A percentile compares a stretch with the other conserved stretches of the same genome.
Conservation (phyloP, 2,113 vertebrate genomes). For the sheep (Ovis aries) region DNA sequence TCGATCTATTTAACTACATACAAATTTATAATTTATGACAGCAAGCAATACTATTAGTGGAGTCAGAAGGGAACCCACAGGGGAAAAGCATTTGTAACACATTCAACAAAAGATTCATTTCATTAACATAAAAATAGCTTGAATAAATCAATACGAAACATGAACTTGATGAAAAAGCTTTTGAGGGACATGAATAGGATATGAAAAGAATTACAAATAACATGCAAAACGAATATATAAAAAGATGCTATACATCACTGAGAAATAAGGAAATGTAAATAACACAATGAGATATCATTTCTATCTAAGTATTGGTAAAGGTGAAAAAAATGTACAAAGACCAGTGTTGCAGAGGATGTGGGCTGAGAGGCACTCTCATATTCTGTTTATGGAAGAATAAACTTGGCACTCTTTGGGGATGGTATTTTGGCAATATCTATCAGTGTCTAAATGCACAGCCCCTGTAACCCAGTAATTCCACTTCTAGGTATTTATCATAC, state of each 20-base stretch:
- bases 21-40: not conserved
- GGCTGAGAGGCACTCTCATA: too few species aligned
- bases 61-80: not conserved
- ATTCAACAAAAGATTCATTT: not conserved
- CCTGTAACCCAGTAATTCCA: not conserved
- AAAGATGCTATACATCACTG: not conserved
- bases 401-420: not conserved
- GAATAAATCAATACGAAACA: not conserved
- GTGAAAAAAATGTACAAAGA: not conserved
- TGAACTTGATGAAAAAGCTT: not conserved
- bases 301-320: not conserved
- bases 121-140: not conserved
- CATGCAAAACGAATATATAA: not conserved
- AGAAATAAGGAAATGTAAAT: not conserved
- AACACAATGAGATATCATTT: not conserved
- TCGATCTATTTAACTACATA: not conserved
- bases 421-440: not conserved
- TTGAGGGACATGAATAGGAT: not conserved
- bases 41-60: not conserved
- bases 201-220: not conserved
- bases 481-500: not conserved
- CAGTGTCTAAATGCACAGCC: not conserved
- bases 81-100: not conserved
- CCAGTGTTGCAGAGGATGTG: not conserved
- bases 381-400: not conserved